These are phyloP conservation scores for Larimichthys crocea DNA, from an alignment of 2,113 vertebrate genomes.

Conservation along the genomic window DNA sequence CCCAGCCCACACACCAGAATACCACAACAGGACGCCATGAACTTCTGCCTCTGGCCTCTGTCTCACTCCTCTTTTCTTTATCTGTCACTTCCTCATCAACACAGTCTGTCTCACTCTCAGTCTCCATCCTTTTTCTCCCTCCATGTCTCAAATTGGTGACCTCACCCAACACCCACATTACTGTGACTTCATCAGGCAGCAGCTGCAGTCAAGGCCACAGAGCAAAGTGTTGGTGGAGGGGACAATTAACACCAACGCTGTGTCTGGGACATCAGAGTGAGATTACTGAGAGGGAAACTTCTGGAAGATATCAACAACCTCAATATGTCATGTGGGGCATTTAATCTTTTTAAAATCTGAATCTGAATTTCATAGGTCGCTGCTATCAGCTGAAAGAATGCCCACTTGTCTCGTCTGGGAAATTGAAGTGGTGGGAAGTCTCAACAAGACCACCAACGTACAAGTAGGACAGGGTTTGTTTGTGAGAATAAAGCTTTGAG, in stretches of 20 bases:
- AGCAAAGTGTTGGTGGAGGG: slow-evolving; percentile 52
- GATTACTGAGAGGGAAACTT: slow-evolving; percentile 15
- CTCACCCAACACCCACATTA: slow-evolving; percentile 70
- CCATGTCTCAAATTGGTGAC: slow-evolving; percentile 52
- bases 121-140: slow-evolving; percentile 40
- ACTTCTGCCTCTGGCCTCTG: slow-evolving; percentile 52
- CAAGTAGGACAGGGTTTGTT: slow-evolving; percentile 1
- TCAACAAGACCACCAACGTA: no score
- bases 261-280: slow-evolving; percentile 49
- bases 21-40: slow-evolving; percentile 51
- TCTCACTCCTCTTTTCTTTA: slow-evolving; percentile 43
- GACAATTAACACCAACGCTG: slow-evolving; percentile 48
- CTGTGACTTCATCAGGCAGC: slow-evolving; percentile 66
- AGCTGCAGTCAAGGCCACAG: slow-evolving; percentile 68
- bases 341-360: slow-evolving; percentile 22
- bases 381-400: slow-evolving; percentile 18
- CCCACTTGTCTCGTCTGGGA: slow-evolving; percentile 41
- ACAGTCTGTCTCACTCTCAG: background rate
- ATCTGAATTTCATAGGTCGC: slow-evolving; percentile 34
- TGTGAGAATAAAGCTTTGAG: slow-evolving; percentile 12
- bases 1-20: slow-evolving; percentile 70
- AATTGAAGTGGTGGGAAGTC: slow-evolving; percentile 19
- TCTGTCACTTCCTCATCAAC: slow-evolving; percentile 53
- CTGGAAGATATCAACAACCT: slow-evolving; percentile 34
- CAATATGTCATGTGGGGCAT: background rate